These are phyloP conservation scores for Ormyrus thymus DNA, from an alignment of 2,888 invertebrate species.

Conservation along the genomic window DNA sequence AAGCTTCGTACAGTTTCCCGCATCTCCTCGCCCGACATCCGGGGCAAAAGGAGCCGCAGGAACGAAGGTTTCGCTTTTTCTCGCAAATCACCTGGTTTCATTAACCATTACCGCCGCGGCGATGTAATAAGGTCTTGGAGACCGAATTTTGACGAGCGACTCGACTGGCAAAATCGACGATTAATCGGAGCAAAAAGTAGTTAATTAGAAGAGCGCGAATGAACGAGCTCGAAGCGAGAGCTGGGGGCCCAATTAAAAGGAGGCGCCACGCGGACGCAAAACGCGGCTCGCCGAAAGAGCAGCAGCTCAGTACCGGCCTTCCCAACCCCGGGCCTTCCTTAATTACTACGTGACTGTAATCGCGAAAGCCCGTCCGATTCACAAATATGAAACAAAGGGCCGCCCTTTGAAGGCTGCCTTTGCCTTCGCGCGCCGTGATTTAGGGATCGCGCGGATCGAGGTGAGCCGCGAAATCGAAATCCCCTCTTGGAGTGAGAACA, in stretches of 20 bases:
- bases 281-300: slow-evolving; percentile 29
- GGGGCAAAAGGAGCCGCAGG: too few species aligned
- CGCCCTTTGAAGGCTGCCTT: background rate
- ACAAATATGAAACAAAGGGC: slow-evolving; percentile 41
- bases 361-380: slow-evolving; percentile 25
- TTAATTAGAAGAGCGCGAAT: slow-evolving; percentile 52
- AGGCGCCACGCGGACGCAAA: slow-evolving; percentile 47
- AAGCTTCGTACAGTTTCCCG: too few species aligned
- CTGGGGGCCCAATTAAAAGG: slow-evolving; percentile 50
- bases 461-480: background rate
- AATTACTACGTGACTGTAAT: slow-evolving; percentile 56
- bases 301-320: slow-evolving; percentile 27
- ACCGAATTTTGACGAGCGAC: slow-evolving; percentile 49
- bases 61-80: background rate
- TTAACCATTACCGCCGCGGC: background rate
- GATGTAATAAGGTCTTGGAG: background rate
- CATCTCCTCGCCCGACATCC: too few species aligned
- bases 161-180: slow-evolving; percentile 20
- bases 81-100: slow-evolving; percentile 13
- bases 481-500: background rate
- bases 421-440: slow-evolving; percentile 5
- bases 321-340: slow-evolving; percentile 34
- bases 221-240: background rate
- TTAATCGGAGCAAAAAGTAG: slow-evolving; percentile 53
- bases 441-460: slow-evolving; percentile 7